phyloP scores from a whole-genome alignment of 2,888 invertebrate genomes.

The Protonemura montana region DNA sequence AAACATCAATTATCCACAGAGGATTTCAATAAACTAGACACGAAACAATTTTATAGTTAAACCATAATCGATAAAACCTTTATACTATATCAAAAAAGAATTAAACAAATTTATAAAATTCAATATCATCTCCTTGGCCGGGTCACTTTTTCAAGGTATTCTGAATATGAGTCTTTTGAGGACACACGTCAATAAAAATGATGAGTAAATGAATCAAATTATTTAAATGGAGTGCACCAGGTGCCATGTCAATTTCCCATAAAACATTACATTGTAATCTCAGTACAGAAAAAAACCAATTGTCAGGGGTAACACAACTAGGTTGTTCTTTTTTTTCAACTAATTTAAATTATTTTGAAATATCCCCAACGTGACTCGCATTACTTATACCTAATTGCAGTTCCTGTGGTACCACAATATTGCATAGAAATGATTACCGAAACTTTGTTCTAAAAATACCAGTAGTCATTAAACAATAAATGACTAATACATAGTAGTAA shows the following conservation, averaged over 20 bases:
- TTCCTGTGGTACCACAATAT: too few relatives aligned
- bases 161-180: background rate
- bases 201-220: too few relatives aligned
- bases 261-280: too few relatives aligned
- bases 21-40: background rate
- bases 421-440: too few relatives aligned
- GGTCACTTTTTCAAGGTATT: background rate
- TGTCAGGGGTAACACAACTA: background rate
- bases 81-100: conserved; percentile 2
- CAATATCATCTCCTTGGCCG: background rate
- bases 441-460: too few relatives aligned
- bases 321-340: background rate
- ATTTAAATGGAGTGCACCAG: too few relatives aligned
- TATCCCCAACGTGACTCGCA: too few relatives aligned
- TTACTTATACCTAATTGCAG: too few relatives aligned
- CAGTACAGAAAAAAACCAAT: background rate
- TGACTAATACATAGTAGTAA: background rate
- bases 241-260: too few relatives aligned
- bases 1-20: background rate
- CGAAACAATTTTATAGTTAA: conserved; percentile 7
- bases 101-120: conserved; percentile 7
- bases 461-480: background rate
- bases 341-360: background rate
- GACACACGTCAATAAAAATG: too few relatives aligned
- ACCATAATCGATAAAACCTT: conserved; percentile 12